Base-by-base conservation (phyloP, 2,113 vertebrate genomes). In the Percopsis transmontana region DNA sequence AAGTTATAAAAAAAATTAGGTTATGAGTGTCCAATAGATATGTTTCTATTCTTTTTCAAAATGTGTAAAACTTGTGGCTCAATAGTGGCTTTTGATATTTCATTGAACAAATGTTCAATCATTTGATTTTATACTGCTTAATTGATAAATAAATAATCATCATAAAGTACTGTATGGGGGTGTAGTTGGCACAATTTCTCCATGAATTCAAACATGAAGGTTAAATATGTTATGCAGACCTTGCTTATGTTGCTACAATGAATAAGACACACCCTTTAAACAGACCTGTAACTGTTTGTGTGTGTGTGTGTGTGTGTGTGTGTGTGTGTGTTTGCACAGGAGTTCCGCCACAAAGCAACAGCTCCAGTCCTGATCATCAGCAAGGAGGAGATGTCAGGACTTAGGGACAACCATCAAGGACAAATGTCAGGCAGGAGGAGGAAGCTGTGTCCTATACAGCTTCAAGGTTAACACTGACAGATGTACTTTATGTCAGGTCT, bases 241-340 rank as follows among this genome's bases (percentile, higher is more conserved):
- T 13, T 52, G 38, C 47, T 40, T 50, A 20, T 48, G 41, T 55
- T 9, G 42, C 6, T 62, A 78, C 75, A 51, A 65, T 81, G 87
- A 82, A 88, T 85, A 85, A 74, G 68, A 78, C 80, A 84, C 68
- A 70, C 66, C 79, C 91, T 89, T 91, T 91, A 91, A 91, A 91
- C 83, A 88, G 63, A 74, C 69, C 81, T 78, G 69, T 91, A 89
- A 89, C 89, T 90, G 85, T 87, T 91, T 90, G 84, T 85, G 79
- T 84, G 27, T 33, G 27, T 33, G 27, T 33, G 27, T 27, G 27
- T 27, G 27, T 27, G 27, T 27, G 27, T 90, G 85, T 87, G 91
- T 90, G 84, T 85, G 79, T 84, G 27, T 86, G 76, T 89, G 82
- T 91, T 90, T 87, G 70, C 72, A 84, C 86, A 91, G 89, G 87